A percentile compares a stretch with the other conserved stretches of the same genome.
These are phyloP conservation scores for Uria aalge DNA, from an alignment of 2,113 vertebrate genomes.

Conservation along the genomic window DNA sequence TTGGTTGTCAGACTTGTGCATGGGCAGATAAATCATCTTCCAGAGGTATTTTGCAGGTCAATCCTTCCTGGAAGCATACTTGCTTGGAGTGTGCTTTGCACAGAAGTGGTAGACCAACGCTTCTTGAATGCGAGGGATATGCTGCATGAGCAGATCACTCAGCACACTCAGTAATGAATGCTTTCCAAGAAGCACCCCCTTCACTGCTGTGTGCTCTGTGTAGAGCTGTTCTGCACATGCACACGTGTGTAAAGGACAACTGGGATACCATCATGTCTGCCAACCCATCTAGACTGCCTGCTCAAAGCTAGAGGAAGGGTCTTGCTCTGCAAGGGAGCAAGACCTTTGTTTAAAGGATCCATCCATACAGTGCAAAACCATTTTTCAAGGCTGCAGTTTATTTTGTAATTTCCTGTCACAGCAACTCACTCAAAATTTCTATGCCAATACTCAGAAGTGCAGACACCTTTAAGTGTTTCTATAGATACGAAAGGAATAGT, in stretches of 20 bases:
- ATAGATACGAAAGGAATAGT: neutral
- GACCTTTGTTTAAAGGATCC: neutral
- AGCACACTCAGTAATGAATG: neutral
- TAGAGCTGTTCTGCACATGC: neutral
- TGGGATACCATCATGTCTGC: too few relatives aligned
- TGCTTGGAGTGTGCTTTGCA: rapidly evolving
- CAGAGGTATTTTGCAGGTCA: neutral
- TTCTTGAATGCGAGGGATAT: neutral
- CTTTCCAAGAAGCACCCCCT: neutral
- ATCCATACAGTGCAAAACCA: neutral
- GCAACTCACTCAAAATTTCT: neutral
- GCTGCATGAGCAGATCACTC: neutral
- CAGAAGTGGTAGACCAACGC: neutral
- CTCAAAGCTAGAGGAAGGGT: neutral
- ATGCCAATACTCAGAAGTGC: neutral
- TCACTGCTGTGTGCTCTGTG: neutral
- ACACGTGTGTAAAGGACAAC: neutral
- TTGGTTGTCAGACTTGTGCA: neutral
- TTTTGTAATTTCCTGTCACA: neutral
- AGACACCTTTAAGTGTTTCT: neutral
- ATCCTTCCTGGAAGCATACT: neutral
- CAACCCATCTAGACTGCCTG: neutral
- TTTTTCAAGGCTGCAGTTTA: neutral
- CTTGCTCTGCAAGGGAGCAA: neutral
- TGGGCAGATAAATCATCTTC: neutral